Base-by-base conservation (phyloP, 2,888 invertebrate genomes). In the Chrysolina americana region DNA sequence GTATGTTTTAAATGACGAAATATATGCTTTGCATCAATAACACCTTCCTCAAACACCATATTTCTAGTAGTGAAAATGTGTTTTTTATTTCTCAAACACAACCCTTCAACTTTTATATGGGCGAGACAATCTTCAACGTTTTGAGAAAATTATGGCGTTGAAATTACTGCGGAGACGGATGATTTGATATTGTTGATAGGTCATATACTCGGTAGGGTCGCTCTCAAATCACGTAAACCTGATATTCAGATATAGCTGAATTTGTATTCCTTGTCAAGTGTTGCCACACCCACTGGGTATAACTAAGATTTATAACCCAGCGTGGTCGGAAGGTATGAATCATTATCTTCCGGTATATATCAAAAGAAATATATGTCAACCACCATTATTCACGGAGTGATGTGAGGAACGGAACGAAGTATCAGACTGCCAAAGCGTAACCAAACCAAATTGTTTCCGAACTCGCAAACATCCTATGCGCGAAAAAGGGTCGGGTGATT, bases 381-480 rank as follows among this genome's bases (percentile, higher is more conserved):
- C 21, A 19, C 21, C 53, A 53, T 53, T 53, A 21, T 13, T 53
- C 53, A 53, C 53, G 21, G 1, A 53, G 21, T 53, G 21, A 53
- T 19, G 53, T 21, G 53, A 21, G 19, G 44, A 13, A 53, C 9
- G 11, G 5, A 53, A 21, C 19, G 5, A 21, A 53, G 53, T 53
- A 53, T 19, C 53, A 21, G 19, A 53, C 21, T 53, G 53, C 13
- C 53, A 53, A 53, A 53, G 53, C 53, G 53, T 53, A 53, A 53
- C 53, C 53, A 53, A 53, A 21, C 13, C 53, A 53, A 53, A 53
- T 53, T 53, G 53, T 53, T 53, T 53, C 53, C 19, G 53, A 53
- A 53, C 23, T 13, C 53, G 53, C 53, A 53, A 53, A 53, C 21
- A 53, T 5, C 53, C 13, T 21, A 53, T 5, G 53, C 21, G 21